phyloP scores from a whole-genome alignment of 2,797 vertebrate genomes.

The Falco novaeseelandiae region DNA sequence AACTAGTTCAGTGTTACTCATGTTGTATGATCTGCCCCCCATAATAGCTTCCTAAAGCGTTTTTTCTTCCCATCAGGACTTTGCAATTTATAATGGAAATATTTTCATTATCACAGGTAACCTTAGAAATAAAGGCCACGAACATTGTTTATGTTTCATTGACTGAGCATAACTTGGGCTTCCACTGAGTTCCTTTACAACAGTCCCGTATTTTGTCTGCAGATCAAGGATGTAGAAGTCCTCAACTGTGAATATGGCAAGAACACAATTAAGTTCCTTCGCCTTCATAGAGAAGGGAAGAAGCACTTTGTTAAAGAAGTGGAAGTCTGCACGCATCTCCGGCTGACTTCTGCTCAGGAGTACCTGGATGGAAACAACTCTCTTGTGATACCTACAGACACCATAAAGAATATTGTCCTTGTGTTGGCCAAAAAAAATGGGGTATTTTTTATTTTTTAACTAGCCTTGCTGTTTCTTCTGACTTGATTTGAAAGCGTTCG shows the following conservation, averaged over 20 bases:
- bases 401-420: slow-evolving; percentile 94
- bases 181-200: neutral
- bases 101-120: neutral
- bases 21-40: neutral
- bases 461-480: neutral
- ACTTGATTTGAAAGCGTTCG: neutral
- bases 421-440: slow-evolving; percentile 91
- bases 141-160: neutral
- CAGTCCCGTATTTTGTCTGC: neutral
- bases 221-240: slow-evolving; percentile 87
- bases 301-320: slow-evolving; percentile 87
- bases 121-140: neutral
- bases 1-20: neutral
- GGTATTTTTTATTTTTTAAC: slow-evolving; percentile 77
- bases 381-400: slow-evolving; percentile 95
- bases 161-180: neutral
- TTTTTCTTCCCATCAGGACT: neutral
- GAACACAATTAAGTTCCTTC: slow-evolving; percentile 89
- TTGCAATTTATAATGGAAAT: neutral
- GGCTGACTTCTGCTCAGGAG: slow-evolving; percentile 86
- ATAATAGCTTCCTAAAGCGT: neutral
- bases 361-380: slow-evolving; percentile 90
- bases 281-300: slow-evolving; percentile 81
- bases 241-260: slow-evolving; percentile 93
- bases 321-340: slow-evolving; percentile 86